Evolutionary conservation across 2,888 invertebrate genomes (phyloP), one percentile per base, ranked within the genome.

Genomic region (Nasonia oneida): DNA sequence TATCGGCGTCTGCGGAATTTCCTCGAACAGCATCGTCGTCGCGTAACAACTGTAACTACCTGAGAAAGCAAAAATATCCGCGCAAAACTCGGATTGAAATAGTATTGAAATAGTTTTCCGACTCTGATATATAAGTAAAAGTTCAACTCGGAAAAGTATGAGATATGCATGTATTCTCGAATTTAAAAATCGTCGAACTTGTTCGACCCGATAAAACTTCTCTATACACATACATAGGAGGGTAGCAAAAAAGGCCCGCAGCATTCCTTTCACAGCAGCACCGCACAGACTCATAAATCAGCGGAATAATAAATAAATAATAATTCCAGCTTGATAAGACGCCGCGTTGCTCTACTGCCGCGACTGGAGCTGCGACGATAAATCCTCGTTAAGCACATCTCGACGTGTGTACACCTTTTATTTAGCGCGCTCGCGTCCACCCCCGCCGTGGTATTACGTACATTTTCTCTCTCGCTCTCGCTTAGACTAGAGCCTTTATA

Each of bases 341-440:
- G 18, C 53, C 53, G 15, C 15, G 29, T 1, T 18, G 53, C 53
- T 15, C 53, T 14, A 14, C 15, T 8, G 8, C 1, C 29, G 29
- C 37, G 37, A 12, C 12, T 12, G 12, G n/a, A 15, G 5, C 29
- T 29, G 1, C 2, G 18, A 15, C n/a, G 57, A 57, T 57, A 57
- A 57, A 57, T 57, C 57, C 57, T 57, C 57, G 57, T 57, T 57
- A 57, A 57, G n/a, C 57, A 57, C 57, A 57, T 57, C 57, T 57
- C 57, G 57, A 57, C 57, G n/a, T 57, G 57, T 47, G 18, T 61
- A 61, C 23, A 23, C n/a, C 61, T 61, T 61, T 61, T 61, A 61
- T 23, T 61, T 10, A 8, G 61, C 23, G 61, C 61, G 18, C 37
- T 5, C 61, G 61, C 6, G 61, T 23, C 23, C 61, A 61, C 61